phyloP scores from a whole-genome alignment of 1,140 invertebrate genomes.

The Drosophila sucinea region DNA sequence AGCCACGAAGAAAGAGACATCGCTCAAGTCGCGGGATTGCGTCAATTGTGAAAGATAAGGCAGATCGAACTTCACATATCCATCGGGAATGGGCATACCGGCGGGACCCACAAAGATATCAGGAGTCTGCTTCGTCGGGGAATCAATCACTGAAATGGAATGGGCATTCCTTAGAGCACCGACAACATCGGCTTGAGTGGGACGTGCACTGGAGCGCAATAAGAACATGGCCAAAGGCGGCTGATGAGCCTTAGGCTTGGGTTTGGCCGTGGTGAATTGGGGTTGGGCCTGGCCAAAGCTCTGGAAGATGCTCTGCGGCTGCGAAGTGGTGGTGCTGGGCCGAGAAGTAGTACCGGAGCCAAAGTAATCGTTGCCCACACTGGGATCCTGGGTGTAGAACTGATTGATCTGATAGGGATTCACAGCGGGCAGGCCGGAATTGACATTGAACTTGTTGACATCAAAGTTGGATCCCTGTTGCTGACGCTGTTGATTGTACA shows the following conservation, averaged over 20 bases:
- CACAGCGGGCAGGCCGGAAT: slow-evolving; percentile 55
- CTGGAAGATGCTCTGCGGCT: slow-evolving; percentile 83
- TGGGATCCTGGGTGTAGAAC: slow-evolving; percentile 79
- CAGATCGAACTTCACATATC: slow-evolving; percentile 91
- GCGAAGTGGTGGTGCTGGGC: slow-evolving; percentile 80
- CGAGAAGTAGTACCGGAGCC: slow-evolving; percentile 50
- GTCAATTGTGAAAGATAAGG: slow-evolving; percentile 90
- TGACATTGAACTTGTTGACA: slow-evolving; percentile 83
- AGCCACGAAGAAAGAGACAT: slow-evolving; percentile 93
- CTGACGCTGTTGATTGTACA: slow-evolving; percentile 85
- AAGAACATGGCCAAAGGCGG: slow-evolving; percentile 92
- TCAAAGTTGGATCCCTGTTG: slow-evolving; percentile 55
- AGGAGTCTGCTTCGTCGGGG: slow-evolving; percentile 87
- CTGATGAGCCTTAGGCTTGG: slow-evolving; percentile 89
- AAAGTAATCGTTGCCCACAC: slow-evolving; percentile 59
- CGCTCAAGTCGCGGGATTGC: slow-evolving; percentile 87
- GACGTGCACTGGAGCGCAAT: slow-evolving; percentile 84
- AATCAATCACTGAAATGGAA: slow-evolving; percentile 90
- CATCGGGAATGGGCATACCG: slow-evolving; percentile 87
- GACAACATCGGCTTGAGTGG: slow-evolving; percentile 88
- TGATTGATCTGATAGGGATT: slow-evolving; percentile 80
- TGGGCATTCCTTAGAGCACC: slow-evolving; percentile 87
- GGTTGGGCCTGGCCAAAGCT: slow-evolving; percentile 51
- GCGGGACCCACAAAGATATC: slow-evolving; percentile 92
- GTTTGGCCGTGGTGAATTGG: slow-evolving; percentile 76